Conservation (phyloP, 2,113 vertebrate genomes). For the Dromiciops gliroides region DNA sequence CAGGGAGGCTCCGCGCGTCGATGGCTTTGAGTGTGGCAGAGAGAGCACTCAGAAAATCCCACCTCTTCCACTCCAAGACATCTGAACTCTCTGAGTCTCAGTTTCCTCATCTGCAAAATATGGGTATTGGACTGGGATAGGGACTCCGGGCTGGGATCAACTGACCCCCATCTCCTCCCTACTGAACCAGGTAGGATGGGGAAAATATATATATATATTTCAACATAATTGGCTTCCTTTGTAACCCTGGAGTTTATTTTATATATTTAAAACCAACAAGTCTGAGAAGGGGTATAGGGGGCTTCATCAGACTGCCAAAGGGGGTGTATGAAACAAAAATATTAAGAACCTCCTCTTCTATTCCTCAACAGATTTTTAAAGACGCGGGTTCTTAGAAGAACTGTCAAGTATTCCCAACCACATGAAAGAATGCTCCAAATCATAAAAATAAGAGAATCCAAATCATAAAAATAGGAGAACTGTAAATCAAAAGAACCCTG, state of each 20-base stretch:
- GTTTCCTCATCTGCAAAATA: neutral
- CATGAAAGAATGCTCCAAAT: neutral
- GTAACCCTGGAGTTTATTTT: neutral
- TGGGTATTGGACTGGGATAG: neutral
- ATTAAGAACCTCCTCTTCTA: neutral
- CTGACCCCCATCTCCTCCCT: neutral
- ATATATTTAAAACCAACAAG: neutral
- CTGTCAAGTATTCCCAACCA: neutral
- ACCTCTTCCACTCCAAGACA: neutral
- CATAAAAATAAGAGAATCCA: no score
- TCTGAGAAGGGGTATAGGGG: neutral
- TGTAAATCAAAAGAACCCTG: neutral
- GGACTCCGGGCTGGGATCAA: neutral
- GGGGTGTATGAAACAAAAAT: neutral
- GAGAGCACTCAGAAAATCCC: neutral
- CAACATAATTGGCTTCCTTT: neutral
- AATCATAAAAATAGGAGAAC: neutral
- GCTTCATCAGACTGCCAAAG: neutral
- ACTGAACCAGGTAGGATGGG: no score
- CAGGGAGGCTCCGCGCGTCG: neutral
- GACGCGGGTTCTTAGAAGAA: neutral
- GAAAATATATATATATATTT: neutral
- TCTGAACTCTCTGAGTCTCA: neutral
- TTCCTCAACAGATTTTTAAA: no score
- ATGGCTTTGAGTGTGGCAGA: neutral